A percentile compares a stretch with the other conserved stretches of the same genome.
Evolutionary conservation across 1,140 invertebrate species (phyloP).

Genomic region (Gryon sp.): DNA sequence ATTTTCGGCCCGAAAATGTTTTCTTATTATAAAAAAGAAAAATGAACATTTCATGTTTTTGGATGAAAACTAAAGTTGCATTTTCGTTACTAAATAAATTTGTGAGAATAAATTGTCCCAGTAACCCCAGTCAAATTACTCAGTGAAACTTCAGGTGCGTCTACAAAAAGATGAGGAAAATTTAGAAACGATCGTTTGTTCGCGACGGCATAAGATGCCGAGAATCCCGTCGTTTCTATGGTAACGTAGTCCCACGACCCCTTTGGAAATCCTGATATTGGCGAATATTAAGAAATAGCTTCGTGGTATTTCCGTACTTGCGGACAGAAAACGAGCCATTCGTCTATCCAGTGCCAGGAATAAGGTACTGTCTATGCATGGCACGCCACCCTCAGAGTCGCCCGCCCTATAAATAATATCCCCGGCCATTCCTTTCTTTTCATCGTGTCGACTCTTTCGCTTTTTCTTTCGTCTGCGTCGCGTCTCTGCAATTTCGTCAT

Average conservation of each 20-base stretch:
- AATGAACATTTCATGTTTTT: no score
- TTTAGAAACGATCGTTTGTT: constrained; percentile 41
- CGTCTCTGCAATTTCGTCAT: constrained; percentile 29
- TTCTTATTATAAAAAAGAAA: no score
- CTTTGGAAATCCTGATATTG: constrained; percentile 69
- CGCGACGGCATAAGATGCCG: constrained; percentile 45
- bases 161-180: constrained; percentile 50
- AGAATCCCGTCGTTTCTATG: constrained; percentile 70
- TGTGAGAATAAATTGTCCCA: constrained; percentile 9
- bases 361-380: constrained; percentile 76
- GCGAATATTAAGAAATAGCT: constrained; percentile 77
- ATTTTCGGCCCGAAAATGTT: no score
- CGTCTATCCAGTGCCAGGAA: constrained; percentile 66
- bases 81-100: no score
- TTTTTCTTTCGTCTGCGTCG: constrained; percentile 10
- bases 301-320: constrained; percentile 73
- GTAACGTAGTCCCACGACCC: constrained; percentile 69
- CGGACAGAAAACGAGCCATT: constrained; percentile 73
- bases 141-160: constrained; percentile 33
- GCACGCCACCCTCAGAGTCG: constrained; percentile 71
- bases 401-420: constrained; percentile 74
- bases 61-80: no score
- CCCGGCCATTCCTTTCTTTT: constrained; percentile 64
- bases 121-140: constrained; percentile 38
- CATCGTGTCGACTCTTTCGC: constrained; percentile 50